phyloP scores from a whole-genome alignment of 1,140 invertebrate genomes.

The Neodiprion pinetum region DNA sequence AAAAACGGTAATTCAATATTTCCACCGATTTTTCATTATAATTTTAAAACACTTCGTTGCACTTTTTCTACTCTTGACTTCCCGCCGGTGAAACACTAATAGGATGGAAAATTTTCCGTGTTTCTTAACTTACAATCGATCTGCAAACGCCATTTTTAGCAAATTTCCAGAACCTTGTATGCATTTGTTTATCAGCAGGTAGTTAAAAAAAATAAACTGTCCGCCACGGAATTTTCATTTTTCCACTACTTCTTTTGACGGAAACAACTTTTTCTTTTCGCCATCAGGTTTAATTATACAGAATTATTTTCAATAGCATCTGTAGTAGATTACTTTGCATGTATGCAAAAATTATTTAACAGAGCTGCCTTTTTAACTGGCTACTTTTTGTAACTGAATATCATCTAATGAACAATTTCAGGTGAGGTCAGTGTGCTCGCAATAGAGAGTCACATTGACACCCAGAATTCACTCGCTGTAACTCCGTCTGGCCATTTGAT shows the following conservation, averaged over 20 bases:
- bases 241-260: neutral
- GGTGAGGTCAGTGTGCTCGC: constrained; percentile 61
- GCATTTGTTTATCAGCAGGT: too few relatives aligned
- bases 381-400: neutral
- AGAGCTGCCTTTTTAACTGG: neutral
- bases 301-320: constrained; percentile 1
- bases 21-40: neutral
- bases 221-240: neutral
- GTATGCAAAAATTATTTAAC: neutral
- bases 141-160: neutral
- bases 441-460: constrained; percentile 60
- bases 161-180: neutral
- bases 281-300: constrained; percentile 8
- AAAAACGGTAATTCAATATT: constrained; percentile 53
- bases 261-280: neutral
- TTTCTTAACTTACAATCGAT: too few relatives aligned
- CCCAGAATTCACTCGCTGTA: constrained; percentile 60
- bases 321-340: too few relatives aligned
- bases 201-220: too few relatives aligned
- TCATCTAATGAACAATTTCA: constrained; percentile 40
- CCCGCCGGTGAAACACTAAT: too few relatives aligned
- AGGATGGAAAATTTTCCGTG: too few relatives aligned
- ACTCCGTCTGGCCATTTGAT: constrained; percentile 61
- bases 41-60: neutral
- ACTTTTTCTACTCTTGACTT: neutral